Evolutionary conservation across 2,888 invertebrate species (phyloP).

Genomic region (Cephus pulcher): DNA sequence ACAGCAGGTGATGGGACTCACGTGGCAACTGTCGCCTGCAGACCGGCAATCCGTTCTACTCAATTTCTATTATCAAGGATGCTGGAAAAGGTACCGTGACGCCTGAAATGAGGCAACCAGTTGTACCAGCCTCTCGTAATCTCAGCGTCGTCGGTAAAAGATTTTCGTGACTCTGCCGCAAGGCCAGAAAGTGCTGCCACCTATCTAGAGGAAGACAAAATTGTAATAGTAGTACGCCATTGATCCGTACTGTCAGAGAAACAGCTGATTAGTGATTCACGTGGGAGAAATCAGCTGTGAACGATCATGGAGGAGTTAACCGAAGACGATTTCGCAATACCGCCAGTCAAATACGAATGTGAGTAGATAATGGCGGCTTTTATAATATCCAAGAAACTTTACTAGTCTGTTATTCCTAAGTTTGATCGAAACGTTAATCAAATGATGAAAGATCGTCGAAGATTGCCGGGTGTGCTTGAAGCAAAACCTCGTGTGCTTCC

Average conservation of each 20-base stretch:
- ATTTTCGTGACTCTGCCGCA: neutral
- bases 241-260: conserved; percentile 44
- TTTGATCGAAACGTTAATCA: neutral
- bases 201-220: conserved; percentile 12
- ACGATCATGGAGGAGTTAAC: conserved; percentile 63
- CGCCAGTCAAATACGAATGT: conserved; percentile 86
- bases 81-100: neutral
- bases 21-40: no score
- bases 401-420: neutral
- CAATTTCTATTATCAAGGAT: neutral
- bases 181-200: conserved; percentile 30
- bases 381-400: neutral
- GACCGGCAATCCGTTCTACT: no score
- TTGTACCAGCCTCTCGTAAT: neutral
- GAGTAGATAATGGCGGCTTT: conserved; percentile 61
- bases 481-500: neutral
- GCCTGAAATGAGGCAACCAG: neutral
- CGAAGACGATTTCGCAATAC: conserved; percentile 74
- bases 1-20: no score
- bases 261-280: conserved; percentile 60
- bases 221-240: conserved; percentile 19
- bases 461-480: neutral
- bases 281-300: conserved; percentile 60
- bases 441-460: neutral
- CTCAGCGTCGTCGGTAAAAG: neutral